These are phyloP conservation scores for Catocala sponsa DNA, from an alignment of 2,888 invertebrate genomes.

Conservation along the genomic window DNA sequence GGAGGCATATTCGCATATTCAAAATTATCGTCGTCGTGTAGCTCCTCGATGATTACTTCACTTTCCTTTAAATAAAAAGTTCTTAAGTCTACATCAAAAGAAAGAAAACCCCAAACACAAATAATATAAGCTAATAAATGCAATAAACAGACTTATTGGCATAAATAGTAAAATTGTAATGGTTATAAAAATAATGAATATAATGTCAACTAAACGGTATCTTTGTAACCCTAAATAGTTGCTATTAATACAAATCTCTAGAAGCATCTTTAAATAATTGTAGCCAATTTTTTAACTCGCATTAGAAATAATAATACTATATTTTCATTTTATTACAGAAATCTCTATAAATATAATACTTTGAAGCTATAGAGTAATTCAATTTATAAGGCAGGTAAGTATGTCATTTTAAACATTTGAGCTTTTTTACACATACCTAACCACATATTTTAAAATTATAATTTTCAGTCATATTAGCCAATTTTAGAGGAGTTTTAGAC, in stretches of 20 bases:
- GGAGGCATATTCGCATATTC: conserved; percentile 83
- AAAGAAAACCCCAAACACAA: conserved; percentile 53
- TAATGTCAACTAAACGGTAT: no score
- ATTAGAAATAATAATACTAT: conserved; percentile 32
- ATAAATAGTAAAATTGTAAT: conserved; percentile 5
- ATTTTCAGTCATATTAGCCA: conserved; percentile 46
- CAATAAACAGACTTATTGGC: conserved; percentile 73
- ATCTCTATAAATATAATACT: conserved; percentile 30
- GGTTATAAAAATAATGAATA: neutral
- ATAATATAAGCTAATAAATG: conserved; percentile 75
- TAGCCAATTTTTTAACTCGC: conserved; percentile 23
- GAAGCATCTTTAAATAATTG: neutral
- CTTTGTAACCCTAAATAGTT: no score
- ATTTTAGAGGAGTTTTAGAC: conserved; percentile 30
- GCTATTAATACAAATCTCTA: no score
- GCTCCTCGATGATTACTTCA: conserved; percentile 86
- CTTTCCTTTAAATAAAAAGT: conserved; percentile 87
- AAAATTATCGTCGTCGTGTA: conserved; percentile 80
- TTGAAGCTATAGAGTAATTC: conserved; percentile 33
- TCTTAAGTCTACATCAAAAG: conserved; percentile 79
- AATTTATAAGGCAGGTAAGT: conserved; percentile 32
- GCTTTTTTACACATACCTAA: conserved; percentile 37
- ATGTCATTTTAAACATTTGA: conserved; percentile 43
- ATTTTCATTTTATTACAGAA: conserved; percentile 30
- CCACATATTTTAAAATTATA: conserved; percentile 32